Percentiles rank a stretch among this genome's conserved stretches.
Conservation (phyloP, 2,113 vertebrate species). For the Dicaeum eximium region DNA sequence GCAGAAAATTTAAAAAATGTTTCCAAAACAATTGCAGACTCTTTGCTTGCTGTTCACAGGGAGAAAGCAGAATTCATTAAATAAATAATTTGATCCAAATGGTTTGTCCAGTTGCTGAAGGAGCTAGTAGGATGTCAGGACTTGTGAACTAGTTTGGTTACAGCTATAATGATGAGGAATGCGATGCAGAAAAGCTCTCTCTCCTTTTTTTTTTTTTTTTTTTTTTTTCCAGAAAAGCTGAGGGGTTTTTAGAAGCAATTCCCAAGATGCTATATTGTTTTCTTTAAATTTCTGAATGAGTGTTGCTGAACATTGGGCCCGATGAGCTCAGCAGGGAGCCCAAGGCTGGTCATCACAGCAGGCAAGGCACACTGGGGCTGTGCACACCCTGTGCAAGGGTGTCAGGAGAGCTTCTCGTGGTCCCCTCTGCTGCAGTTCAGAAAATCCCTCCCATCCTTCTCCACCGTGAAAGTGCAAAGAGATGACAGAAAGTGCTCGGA, state of each 20-base stretch:
- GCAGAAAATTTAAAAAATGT: conserved; percentile 18
- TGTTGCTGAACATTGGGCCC: accelerated
- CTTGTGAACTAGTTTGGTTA: not conserved
- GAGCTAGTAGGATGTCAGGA: conserved; percentile 12
- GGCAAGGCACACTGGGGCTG: not conserved
- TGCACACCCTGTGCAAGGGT: accelerated
- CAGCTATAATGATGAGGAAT: not conserved
- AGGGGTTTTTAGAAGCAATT: not conserved
- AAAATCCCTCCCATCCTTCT: not conserved
- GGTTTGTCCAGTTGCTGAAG: conserved; percentile 18
- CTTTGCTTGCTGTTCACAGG: not conserved
- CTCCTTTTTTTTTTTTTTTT: no score
- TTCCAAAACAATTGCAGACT: not conserved
- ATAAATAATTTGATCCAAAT: conserved; percentile 30
- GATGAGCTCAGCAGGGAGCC: not conserved
- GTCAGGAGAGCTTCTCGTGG: not conserved
- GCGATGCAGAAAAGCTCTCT: not conserved
- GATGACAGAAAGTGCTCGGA: not conserved
- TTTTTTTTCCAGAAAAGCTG: not conserved
- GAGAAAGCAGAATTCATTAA: conserved; percentile 4
- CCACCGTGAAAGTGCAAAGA: not conserved
- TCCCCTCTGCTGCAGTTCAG: not conserved
- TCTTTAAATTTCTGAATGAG: not conserved
- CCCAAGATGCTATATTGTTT: not conserved
- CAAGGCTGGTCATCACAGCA: not conserved